Conservation (phyloP, 1,140 invertebrate genomes). For the Hycleus phaleratus region DNA sequence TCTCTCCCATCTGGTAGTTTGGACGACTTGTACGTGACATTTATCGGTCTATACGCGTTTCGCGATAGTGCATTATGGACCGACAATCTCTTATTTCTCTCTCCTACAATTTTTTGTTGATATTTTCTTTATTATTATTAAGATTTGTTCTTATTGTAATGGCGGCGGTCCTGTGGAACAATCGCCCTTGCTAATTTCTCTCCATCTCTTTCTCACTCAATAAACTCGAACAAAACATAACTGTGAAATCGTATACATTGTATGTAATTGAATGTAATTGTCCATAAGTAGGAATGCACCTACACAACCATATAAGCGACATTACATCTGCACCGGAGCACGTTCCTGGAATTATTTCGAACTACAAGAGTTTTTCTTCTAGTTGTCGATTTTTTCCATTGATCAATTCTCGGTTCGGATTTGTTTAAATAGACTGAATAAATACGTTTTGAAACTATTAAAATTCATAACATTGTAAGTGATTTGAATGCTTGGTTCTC, state of each 20-base stretch:
- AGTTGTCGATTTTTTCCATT: too few relatives aligned
- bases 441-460: too few relatives aligned
- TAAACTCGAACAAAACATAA: slow-evolving; percentile 4
- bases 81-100: slow-evolving; percentile 6
- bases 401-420: too few relatives aligned
- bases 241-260: slow-evolving; percentile 18
- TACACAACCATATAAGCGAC: background rate
- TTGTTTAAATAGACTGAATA: too few relatives aligned
- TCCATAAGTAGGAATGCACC: slow-evolving; percentile 7
- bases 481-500: too few relatives aligned
- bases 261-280: slow-evolving; percentile 15
- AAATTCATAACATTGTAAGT: too few relatives aligned
- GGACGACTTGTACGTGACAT: slow-evolving; percentile 7
- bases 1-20: too few relatives aligned
- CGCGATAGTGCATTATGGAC: slow-evolving; percentile 9
- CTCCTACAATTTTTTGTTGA: too few relatives aligned
- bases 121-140: background rate
- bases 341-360: slow-evolving; percentile 9
- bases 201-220: too few relatives aligned
- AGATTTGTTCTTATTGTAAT: slow-evolving; percentile 2
- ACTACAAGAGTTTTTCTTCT: too few relatives aligned
- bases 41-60: slow-evolving; percentile 7
- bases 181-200: background rate
- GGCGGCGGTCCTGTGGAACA: slow-evolving; percentile 9
- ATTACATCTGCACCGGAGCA: slow-evolving; percentile 7